A percentile compares a stretch with the other conserved stretches of the same genome.
phyloP scores from a whole-genome alignment of 2,888 invertebrate genomes.

The Nomada hirtipes region DNA sequence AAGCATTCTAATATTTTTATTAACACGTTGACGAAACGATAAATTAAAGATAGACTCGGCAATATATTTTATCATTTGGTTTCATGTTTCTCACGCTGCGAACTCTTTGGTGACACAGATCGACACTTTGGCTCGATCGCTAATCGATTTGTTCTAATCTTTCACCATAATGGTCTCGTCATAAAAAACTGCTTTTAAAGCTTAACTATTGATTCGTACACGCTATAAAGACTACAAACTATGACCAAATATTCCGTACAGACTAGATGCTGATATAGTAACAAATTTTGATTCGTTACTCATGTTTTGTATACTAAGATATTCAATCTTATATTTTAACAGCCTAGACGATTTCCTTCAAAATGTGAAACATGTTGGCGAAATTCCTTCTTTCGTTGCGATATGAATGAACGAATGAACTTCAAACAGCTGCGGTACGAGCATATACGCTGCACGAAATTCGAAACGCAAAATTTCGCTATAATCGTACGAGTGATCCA shows the following conservation, averaged over 20 bases:
- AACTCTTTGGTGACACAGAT: conserved; percentile 16
- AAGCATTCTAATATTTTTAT: too few relatives aligned
- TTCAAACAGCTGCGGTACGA: background rate
- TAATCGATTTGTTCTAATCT: conserved; percentile 5
- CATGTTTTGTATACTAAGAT: background rate
- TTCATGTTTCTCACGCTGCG: background rate
- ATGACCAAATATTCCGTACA: conserved; percentile 29
- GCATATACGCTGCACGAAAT: background rate
- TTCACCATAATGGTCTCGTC: conserved; percentile 45
- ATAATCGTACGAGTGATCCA: background rate
- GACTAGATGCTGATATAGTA: conserved; percentile 38
- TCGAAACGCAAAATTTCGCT: background rate
- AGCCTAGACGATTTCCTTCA: background rate
- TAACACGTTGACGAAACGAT: background rate
- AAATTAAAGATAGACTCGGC: background rate
- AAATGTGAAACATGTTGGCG: background rate
- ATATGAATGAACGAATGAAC: background rate
- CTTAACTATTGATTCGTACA: conserved; percentile 61
- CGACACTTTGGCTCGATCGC: conserved; percentile 5
- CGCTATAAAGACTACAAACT: conserved; percentile 35
- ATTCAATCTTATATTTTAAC: background rate
- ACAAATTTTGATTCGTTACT: conserved; percentile 49
- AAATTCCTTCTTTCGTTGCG: conserved; percentile 3
- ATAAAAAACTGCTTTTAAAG: conserved; percentile 69
- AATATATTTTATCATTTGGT: background rate